Conservation (phyloP, 2,888 invertebrate species). For the Eledona agricola region DNA sequence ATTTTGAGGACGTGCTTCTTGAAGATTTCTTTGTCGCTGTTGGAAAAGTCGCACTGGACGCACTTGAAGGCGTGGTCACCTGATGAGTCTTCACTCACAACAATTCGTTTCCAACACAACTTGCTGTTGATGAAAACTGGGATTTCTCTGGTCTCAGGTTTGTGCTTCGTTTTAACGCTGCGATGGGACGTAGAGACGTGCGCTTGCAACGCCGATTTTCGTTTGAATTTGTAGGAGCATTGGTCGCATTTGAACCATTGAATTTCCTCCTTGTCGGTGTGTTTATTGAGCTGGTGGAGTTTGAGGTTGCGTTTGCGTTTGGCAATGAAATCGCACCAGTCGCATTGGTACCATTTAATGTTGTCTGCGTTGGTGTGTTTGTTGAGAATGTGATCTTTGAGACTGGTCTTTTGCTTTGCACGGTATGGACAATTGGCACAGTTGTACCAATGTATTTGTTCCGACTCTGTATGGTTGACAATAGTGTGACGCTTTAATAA, state of each 20-base stretch:
- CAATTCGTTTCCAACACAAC: constrained; percentile 8
- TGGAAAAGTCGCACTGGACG: constrained; percentile 3
- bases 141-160: constrained; percentile 5
- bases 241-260: constrained; percentile 10
- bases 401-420: constrained; percentile 1
- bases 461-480: constrained; percentile 9
- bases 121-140: constrained; percentile 14
- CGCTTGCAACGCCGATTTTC: not conserved
- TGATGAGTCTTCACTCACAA: constrained; percentile 3
- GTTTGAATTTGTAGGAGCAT: constrained; percentile 1
- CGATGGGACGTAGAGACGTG: not conserved
- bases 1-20: constrained; percentile 7
- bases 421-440: constrained; percentile 7
- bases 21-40: not conserved
- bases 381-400: constrained; percentile 11
- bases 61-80: constrained; percentile 1
- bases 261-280: constrained; percentile 9
- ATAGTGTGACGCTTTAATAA: constrained; percentile 7
- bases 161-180: not conserved
- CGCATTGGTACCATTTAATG: constrained; percentile 12
- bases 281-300: constrained; percentile 8
- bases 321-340: constrained; percentile 2
- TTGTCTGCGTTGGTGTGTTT: constrained; percentile 5
- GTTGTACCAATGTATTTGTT: constrained; percentile 9
- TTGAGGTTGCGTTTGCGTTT: constrained; percentile 9